A percentile compares a stretch with the other conserved stretches of the same genome.
Evolutionary conservation across 2,797 vertebrate genomes (phyloP).

Genomic region (Podarcis siculus): DNA sequence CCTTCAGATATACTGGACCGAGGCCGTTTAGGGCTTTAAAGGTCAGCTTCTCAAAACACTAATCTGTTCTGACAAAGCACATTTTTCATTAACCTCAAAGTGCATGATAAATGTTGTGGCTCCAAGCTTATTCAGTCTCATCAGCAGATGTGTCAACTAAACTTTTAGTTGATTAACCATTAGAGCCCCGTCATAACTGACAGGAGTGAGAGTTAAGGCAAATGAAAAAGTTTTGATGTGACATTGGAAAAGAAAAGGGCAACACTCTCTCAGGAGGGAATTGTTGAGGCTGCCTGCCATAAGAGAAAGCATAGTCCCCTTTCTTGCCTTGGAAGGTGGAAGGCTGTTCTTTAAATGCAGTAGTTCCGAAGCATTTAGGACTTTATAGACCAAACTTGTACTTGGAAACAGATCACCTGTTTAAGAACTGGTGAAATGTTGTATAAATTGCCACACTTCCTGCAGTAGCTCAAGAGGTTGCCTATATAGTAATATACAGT

Average conservation of each 20-base stretch:
- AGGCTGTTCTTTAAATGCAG: background rate
- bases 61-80: background rate
- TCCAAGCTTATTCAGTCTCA: conserved; percentile 5
- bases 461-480: too few relatives aligned
- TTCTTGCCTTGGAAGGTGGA: background rate
- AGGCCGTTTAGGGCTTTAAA: too few relatives aligned
- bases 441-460: background rate
- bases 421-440: background rate
- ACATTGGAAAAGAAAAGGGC: background rate
- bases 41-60: background rate
- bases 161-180: background rate
- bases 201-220: background rate
- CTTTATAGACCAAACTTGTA: background rate
- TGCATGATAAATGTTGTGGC: too few relatives aligned
- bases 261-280: background rate
- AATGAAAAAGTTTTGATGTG: background rate
- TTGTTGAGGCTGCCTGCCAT: background rate
- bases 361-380: background rate
- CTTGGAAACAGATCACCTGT: background rate
- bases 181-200: background rate
- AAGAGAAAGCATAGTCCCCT: background rate
- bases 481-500: background rate
- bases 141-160: conserved; percentile 16
- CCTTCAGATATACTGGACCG: too few relatives aligned
- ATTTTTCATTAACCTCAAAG: background rate